A percentile compares a stretch with the other conserved stretches of the same genome.
phyloP scores from a whole-genome alignment of 2,797 vertebrate species.

The Cephalopachus bancanus region DNA sequence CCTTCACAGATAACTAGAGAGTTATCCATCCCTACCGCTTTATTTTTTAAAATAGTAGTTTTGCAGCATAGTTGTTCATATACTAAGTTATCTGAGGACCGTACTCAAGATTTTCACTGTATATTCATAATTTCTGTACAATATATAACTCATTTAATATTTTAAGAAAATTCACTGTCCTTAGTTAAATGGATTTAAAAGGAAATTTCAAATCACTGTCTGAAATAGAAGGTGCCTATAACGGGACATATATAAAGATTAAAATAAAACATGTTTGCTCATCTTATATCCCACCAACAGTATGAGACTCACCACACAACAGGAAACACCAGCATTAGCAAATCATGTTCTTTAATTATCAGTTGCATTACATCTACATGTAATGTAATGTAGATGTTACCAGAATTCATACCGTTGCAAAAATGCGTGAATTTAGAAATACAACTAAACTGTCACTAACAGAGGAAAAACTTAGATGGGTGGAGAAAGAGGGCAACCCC shows the following conservation, averaged over 20 bases:
- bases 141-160: not conserved
- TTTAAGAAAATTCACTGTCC: conserved; percentile 2
- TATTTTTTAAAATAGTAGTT: not conserved
- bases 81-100: not conserved
- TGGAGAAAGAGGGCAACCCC: not conserved
- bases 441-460: not conserved
- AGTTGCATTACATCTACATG: not conserved
- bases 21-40: not conserved
- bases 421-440: conserved; percentile 34
- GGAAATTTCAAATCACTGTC: not conserved
- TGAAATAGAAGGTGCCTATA: not conserved
- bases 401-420: not conserved
- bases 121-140: not conserved
- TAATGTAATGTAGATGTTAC: no score
- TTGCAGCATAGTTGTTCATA: not conserved
- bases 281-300: not conserved
- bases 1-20: not conserved
- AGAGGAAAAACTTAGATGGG: not conserved
- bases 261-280: conserved; percentile 4
- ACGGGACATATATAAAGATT: not conserved
- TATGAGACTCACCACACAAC: not conserved
- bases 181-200: conserved; percentile 7
- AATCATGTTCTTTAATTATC: not conserved
- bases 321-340: not conserved
- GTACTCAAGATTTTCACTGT: not conserved